Percentiles rank a stretch among this genome's conserved stretches.
phyloP scores from a whole-genome alignment of 2,113 vertebrate genomes.

The Archocentrus centrarchus region DNA sequence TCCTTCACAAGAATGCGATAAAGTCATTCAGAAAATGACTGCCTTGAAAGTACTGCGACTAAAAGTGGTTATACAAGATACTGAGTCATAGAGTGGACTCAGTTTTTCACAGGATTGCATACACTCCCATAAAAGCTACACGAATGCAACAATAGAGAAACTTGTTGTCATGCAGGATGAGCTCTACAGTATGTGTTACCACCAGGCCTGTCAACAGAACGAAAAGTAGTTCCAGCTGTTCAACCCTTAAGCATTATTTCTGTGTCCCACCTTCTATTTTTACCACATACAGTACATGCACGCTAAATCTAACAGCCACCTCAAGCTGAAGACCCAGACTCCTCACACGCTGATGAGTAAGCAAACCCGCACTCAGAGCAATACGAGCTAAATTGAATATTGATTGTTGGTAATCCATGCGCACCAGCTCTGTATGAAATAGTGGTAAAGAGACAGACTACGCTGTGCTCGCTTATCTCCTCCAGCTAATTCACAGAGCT shows the following conservation, averaged over 20 bases:
- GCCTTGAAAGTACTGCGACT: neutral
- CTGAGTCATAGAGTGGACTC: neutral
- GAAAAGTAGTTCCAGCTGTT: neutral
- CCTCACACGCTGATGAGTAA: conserved; percentile 28
- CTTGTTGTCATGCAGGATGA: neutral
- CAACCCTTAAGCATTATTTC: neutral
- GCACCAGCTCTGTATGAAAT: conserved; percentile 43
- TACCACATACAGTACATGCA: neutral
- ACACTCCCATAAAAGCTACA: neutral
- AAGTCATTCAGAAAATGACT: neutral
- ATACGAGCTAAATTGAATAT: conserved; percentile 69
- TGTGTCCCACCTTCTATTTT: neutral
- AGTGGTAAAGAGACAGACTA: conserved; percentile 39
- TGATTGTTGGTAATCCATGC: conserved; percentile 63
- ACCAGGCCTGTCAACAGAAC: neutral
- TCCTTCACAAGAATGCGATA: neutral
- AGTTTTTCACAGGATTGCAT: neutral
- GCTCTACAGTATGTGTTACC: neutral
- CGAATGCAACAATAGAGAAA: neutral
- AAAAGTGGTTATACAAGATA: neutral
- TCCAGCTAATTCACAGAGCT: conserved; percentile 28
- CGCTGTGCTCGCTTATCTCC: conserved; percentile 29
- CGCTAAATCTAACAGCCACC: conserved; percentile 16
- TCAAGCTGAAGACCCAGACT: conserved; percentile 17
- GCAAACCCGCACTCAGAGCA: conserved; percentile 23